These are phyloP conservation scores for Eulithis testata DNA, from an alignment of 2,888 invertebrate genomes.

Conservation along the genomic window DNA sequence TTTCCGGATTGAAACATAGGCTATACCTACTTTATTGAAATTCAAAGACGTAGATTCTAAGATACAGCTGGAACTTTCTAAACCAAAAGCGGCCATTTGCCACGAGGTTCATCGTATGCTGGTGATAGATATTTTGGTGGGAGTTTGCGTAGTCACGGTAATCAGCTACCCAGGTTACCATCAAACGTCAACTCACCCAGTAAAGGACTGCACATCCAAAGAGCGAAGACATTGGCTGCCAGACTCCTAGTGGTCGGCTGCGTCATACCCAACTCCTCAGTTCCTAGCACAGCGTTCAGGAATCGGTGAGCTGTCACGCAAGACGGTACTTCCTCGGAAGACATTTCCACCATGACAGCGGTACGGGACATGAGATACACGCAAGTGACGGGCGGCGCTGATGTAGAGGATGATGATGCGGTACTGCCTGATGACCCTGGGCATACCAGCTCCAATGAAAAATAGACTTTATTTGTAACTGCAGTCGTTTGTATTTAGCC, in stretches of 20 bases:
- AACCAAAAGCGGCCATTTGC: too few species aligned
- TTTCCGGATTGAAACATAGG: too few species aligned
- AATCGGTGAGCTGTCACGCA: constrained; percentile 72
- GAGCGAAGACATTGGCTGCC: constrained; percentile 93
- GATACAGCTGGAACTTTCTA: too few species aligned
- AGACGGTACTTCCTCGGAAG: constrained; percentile 73
- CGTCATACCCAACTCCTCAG: constrained; percentile 90
- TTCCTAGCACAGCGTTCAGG: constrained; percentile 68
- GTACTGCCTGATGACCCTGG: constrained; percentile 78
- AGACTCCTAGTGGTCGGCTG: constrained; percentile 88
- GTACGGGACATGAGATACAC: constrained; percentile 93
- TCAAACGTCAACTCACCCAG: constrained; percentile 83
- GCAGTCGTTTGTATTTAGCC: too few species aligned
- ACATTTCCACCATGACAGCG: constrained; percentile 92
- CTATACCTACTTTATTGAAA: too few species aligned
- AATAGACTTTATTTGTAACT: too few species aligned
- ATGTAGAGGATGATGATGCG: constrained; percentile 69
- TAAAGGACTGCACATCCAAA: constrained; percentile 97
- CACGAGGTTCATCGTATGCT: too few species aligned
- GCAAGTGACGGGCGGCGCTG: constrained; percentile 86
- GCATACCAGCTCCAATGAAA: too few species aligned
- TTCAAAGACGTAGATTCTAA: too few species aligned
- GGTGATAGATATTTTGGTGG: too few species aligned
- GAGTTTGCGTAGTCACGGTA: too few species aligned
- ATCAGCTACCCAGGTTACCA: too few species aligned